Percentiles rank a stretch among this genome's conserved stretches.
Evolutionary conservation across 1,140 invertebrate species (phyloP).

Genomic region (Drosophila parvula): DNA sequence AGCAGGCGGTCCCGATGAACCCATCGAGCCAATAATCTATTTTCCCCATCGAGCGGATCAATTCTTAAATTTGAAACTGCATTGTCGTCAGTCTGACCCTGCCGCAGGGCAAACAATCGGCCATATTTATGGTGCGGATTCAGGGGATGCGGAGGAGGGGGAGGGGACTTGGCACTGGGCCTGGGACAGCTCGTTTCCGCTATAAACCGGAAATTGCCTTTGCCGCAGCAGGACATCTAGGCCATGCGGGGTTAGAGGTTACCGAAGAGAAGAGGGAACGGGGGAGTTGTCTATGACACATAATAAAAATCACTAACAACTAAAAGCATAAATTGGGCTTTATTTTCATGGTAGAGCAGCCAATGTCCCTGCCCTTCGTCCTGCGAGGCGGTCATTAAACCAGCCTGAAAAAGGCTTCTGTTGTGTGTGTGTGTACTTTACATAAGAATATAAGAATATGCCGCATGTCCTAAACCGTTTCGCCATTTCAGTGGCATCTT

Average conservation of each 20-base stretch:
- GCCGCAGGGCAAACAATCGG: constrained; percentile 26
- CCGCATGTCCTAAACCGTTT: constrained; percentile 33
- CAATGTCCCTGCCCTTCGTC: constrained; percentile 35
- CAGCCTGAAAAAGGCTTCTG: constrained; percentile 69
- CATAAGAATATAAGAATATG: constrained; percentile 79
- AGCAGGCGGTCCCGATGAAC: constrained; percentile 22
- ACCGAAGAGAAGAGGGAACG: neutral
- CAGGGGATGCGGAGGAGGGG: constrained; percentile 2
- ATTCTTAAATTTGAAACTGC: constrained; percentile 64
- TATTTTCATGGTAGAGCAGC: constrained; percentile 73
- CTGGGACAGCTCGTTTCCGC: constrained; percentile 63
- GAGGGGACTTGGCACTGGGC: constrained; percentile 26
- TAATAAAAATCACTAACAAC: constrained; percentile 83
- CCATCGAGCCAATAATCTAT: constrained; percentile 45
- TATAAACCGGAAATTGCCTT: constrained; percentile 79
- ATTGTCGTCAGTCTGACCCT: constrained; percentile 50
- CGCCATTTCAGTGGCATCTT: neutral
- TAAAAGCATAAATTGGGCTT: constrained; percentile 82
- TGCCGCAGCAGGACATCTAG: constrained; percentile 41
- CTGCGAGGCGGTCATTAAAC: constrained; percentile 57
- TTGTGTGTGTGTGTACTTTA: constrained; percentile 60
- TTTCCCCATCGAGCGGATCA: constrained; percentile 34
- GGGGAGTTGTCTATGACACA: constrained; percentile 73
- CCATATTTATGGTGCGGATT: constrained; percentile 42
- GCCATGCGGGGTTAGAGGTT: constrained; percentile 5